Conservation (phyloP, 2,113 vertebrate genomes). For the Syrrhaptes paradoxus region DNA sequence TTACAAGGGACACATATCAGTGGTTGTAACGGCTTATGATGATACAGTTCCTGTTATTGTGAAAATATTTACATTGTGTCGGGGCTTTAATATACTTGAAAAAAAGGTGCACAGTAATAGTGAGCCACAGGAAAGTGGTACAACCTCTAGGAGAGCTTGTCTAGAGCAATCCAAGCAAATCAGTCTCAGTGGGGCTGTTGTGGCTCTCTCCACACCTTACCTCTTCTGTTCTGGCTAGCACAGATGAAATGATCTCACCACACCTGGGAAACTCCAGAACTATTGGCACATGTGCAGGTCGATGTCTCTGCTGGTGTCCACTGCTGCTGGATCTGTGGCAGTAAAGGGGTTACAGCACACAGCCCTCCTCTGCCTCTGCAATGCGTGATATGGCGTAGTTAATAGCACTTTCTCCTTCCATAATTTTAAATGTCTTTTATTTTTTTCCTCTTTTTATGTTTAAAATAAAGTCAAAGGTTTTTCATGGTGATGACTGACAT, state of each 20-base stretch:
- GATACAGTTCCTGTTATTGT: not conserved
- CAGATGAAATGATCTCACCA: not conserved
- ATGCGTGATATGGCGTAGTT: not conserved
- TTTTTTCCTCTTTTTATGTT: not conserved
- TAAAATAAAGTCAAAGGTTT: not conserved
- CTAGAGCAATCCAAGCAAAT: not conserved
- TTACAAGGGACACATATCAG: not conserved
- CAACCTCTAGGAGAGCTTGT: not conserved
- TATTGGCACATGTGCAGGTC: fast-evolving
- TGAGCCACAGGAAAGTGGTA: not conserved
- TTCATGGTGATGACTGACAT: not conserved
- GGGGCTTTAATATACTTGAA: not conserved
- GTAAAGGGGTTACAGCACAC: not conserved
- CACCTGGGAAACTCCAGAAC: not conserved
- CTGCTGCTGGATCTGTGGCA: not conserved
- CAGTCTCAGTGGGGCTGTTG: not conserved
- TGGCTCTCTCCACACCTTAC: not conserved
- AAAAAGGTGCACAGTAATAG: not conserved
- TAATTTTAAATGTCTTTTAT: not conserved
- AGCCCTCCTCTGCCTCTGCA: not conserved
- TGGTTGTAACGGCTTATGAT: not conserved
- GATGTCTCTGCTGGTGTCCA: not conserved
- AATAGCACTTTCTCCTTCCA: not conserved
- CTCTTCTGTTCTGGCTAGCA: not conserved
- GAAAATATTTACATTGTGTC: not conserved